Evolutionary conservation across 2,888 invertebrate species (phyloP), one percentile per base, ranked within the genome.

Genomic region (Drosophila buzzatii): DNA sequence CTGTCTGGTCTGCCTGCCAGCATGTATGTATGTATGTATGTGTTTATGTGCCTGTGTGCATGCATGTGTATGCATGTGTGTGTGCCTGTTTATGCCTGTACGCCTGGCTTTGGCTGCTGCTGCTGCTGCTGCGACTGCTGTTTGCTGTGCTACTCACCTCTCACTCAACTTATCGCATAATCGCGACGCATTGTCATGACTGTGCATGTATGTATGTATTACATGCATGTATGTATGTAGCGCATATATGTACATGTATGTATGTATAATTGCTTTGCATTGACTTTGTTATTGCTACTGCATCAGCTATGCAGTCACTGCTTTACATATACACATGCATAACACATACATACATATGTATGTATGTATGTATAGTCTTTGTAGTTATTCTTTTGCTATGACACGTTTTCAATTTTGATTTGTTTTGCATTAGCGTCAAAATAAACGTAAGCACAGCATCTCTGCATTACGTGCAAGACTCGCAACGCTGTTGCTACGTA

Each of bases 181-280:
- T 90, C 91, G 84, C 84, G 71, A 79, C 81, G 89, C 76, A 85
- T 83, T 89, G 89, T 81, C 82, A 78, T 85, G 89, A 81, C 77
- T 37, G 18, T 39, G 31, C 33, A 6, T 44, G 23, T 56, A 16
- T 41, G 41, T 64, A 33, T 66, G 23, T 44, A 12, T n/a, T n/a
- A n/a, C n/a, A n/a, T n/a, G n/a, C 49, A 6, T 47, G 49, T 57
- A 45, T 31, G 7, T 7, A 33, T 31, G 9, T 9, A 9, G 3
- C 35, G 3, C 35, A 12, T 41, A 16, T 41, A 52, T 55, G 51
- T 33, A 8, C 12, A 52, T 55, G 51, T 41, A 16, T 33, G 20
- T 18, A 52, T 53, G 44, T 56, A 67, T 73, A 64, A 73, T 78
- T 76, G 59, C 18, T 37, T 8, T 47, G 39, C 63, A 64, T 65